Evolutionary conservation across 2,888 invertebrate genomes (phyloP), one percentile per base, ranked within the genome.

Genomic region (Cephalotes varians): DNA sequence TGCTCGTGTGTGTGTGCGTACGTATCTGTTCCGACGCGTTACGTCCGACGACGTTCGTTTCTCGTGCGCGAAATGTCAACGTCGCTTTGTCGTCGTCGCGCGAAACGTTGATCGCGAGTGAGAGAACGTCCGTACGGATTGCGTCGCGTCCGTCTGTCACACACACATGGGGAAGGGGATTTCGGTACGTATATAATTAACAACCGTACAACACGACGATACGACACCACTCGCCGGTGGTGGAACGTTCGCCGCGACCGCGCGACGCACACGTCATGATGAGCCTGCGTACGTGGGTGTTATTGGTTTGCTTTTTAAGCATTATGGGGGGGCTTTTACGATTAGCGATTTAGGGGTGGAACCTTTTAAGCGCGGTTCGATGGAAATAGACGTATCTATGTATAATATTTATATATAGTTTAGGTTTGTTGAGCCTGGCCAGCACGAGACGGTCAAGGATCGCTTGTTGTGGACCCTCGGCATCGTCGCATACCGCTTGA

Each of bases 351-450:
- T 3, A 34, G 44, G 40, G 31, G 56, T 79, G 69, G 89, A 91
- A 92, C 90, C 91, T 92, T 71, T 93, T 90, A 80, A 92, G 88
- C 88, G 87, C 90, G 91, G 87, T 87, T 87, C 87, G 83, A 74
- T 84, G 85, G 77, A 47, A 44, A 58, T 56, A 79, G 69, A 69
- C 88, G 76, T 87, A 77, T 83, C 85, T 85, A 81, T 83, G 72
- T 85, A 82, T 84, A 76, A 76, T 83, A 84, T 87, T 84, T 88
- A 85, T 88, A 89, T 86, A 88, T 85, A 84, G 88, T 88, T 82
- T 90, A 88, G 88, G 87, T 91, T 89, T 90, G 90, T 92, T 92
- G 93, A 93, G 92, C 92, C 92, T 83, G 76, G 84, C 67, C 73
- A 80, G 44, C 51, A 54, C 34, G 67, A 12, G 84, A 62, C 58